These are phyloP conservation scores for Lochmaea capreae DNA, from an alignment of 2,888 invertebrate genomes.

Conservation along the genomic window DNA sequence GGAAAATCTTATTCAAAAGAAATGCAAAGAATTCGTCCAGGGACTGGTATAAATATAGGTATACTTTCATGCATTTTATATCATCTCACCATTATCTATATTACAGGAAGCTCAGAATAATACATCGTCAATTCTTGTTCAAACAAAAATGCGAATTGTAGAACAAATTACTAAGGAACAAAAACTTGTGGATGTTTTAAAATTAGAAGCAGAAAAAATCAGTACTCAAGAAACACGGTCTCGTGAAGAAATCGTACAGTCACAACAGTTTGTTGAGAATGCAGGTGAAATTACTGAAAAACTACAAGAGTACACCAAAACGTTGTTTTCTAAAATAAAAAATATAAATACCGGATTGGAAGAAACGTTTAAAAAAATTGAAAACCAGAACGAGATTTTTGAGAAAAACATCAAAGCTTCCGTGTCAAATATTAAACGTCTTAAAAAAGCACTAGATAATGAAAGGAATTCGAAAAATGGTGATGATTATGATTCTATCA, in stretches of 20 bases:
- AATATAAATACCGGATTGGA: neutral
- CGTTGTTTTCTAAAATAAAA: neutral
- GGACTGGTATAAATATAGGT: neutral
- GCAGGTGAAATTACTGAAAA: neutral
- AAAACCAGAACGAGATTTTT: neutral
- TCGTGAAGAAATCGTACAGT: neutral
- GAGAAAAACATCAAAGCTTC: too few relatives aligned
- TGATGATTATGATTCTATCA: neutral
- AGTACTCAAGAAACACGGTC: neutral
- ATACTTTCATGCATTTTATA: neutral
- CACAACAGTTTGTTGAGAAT: neutral
- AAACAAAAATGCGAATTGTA: neutral
- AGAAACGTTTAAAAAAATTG: neutral
- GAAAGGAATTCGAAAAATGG: neutral
- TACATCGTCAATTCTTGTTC: neutral
- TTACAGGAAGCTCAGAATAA: neutral
- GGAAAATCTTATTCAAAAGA: neutral
- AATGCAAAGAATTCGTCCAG: neutral
- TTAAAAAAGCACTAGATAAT: neutral
- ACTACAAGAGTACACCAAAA: neutral
- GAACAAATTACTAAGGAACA: neutral
- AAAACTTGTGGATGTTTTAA: neutral
- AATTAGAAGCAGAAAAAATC: constrained; percentile 3
- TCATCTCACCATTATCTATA: too few relatives aligned
- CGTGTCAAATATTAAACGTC: neutral